phyloP scores from a whole-genome alignment of 2,113 vertebrate genomes.

The Sorex fumeus region DNA sequence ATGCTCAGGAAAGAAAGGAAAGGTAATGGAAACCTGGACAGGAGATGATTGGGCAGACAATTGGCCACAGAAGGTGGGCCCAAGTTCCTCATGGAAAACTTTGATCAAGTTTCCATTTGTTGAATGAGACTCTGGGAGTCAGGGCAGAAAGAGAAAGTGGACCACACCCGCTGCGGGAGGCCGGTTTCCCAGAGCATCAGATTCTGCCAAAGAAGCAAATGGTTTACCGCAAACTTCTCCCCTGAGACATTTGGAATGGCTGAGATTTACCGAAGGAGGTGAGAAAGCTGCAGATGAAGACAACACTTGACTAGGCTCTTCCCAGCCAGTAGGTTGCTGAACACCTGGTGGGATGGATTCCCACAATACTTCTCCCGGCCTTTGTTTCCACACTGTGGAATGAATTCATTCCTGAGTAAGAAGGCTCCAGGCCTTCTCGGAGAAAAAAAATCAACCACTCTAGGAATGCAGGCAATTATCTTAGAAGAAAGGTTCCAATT shows the following conservation, averaged over 20 bases:
- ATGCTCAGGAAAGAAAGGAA: neutral
- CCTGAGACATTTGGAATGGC: neutral
- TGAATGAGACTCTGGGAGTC: neutral
- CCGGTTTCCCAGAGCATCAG: neutral
- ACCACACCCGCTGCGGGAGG: neutral
- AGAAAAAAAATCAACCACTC: slow-evolving; percentile 28
- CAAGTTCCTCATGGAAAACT: neutral
- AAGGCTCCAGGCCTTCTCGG: slow-evolving; percentile 38
- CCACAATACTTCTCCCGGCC: fast-evolving
- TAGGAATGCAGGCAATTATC: slow-evolving; percentile 26
- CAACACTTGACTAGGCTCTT: neutral
- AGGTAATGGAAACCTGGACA: neutral
- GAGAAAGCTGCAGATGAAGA: neutral
- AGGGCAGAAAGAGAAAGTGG: neutral
- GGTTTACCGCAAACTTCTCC: neutral
- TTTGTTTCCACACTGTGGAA: neutral
- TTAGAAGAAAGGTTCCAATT: neutral
- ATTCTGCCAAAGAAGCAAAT: slow-evolving; percentile 28
- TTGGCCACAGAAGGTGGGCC: neutral
- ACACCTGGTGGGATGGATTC: slow-evolving; percentile 43
- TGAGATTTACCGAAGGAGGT: neutral
- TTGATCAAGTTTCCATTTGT: neutral
- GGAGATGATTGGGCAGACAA: neutral
- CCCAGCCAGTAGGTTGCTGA: slow-evolving; percentile 14
- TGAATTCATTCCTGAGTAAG: slow-evolving; percentile 32